A percentile compares a stretch with the other conserved stretches of the same genome.
Conservation (phyloP, 30 jellyfish, hydroid and myxozoan genomes). For the Hydra vulgaris region DNA sequence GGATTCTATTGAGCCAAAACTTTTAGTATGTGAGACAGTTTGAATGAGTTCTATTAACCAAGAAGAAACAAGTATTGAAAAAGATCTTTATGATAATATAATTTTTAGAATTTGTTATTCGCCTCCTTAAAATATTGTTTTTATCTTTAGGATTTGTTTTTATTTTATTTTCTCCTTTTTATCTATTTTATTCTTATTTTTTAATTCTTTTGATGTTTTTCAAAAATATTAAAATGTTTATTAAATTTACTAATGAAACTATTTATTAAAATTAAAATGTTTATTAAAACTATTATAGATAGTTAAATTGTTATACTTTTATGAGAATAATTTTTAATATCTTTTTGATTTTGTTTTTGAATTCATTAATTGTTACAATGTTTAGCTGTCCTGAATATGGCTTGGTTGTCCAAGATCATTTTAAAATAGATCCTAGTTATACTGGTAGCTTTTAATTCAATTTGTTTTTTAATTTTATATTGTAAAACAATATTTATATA, state of each 20-base stretch:
- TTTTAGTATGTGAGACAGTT: constrained; percentile 68
- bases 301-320: no score
- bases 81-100: background rate
- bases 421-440: background rate
- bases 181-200: background rate
- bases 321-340: no score
- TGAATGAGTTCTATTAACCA: background rate
- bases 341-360: constrained; percentile 27
- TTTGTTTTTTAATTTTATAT: no score
- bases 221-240: no score
- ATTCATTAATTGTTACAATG: constrained; percentile 45
- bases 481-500: no score
- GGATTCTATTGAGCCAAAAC: constrained; percentile 84
- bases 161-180: no score
- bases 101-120: no score
- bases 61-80: background rate
- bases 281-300: no score
- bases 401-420: constrained; percentile 77
- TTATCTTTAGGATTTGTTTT: no score
- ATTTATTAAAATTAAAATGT: no score
- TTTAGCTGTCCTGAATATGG: constrained; percentile 88
- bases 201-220: background rate
- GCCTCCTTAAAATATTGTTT: no score
- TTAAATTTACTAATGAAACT: background rate
- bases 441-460: background rate